Percentiles rank a stretch among this genome's conserved stretches.
These are phyloP conservation scores for Rhynchopsitta pachyrhyncha DNA, from an alignment of 2,113 vertebrate species.

Conservation along the genomic window DNA sequence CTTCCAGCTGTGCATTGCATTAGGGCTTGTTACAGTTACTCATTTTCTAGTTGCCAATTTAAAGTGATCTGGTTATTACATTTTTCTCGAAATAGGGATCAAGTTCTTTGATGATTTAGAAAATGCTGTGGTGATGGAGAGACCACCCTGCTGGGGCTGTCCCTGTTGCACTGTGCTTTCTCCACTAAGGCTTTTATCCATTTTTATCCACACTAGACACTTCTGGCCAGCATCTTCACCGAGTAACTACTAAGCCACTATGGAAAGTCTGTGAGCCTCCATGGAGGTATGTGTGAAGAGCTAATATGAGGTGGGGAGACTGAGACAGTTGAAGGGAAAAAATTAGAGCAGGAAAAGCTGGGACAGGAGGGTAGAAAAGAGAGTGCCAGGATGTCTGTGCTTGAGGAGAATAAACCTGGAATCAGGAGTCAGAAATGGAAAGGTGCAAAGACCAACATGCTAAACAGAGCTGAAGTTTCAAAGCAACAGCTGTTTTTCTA, in stretches of 20 bases:
- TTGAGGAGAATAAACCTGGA: background rate
- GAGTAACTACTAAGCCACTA: background rate
- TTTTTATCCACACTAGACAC: background rate
- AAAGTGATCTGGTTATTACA: background rate
- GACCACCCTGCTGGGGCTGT: background rate
- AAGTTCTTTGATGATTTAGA: background rate
- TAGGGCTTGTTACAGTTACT: background rate
- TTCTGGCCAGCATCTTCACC: background rate
- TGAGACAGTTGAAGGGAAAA: background rate
- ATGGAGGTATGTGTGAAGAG: background rate
- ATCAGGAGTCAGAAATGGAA: background rate
- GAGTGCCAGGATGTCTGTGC: background rate
- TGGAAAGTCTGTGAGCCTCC: background rate
- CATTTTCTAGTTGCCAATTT: background rate
- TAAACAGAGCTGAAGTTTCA: background rate
- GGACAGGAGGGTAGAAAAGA: background rate
- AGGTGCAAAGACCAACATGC: background rate
- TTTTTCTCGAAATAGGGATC: constrained; percentile 1
- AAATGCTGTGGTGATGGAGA: background rate
- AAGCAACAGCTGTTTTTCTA: background rate
- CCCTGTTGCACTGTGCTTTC: background rate
- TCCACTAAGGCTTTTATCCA: background rate
- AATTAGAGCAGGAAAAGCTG: background rate
- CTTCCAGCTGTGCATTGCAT: background rate
- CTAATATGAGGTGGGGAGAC: background rate